Conservation (phyloP, 1,140 invertebrate genomes). For the Zaprionus africanus region DNA sequence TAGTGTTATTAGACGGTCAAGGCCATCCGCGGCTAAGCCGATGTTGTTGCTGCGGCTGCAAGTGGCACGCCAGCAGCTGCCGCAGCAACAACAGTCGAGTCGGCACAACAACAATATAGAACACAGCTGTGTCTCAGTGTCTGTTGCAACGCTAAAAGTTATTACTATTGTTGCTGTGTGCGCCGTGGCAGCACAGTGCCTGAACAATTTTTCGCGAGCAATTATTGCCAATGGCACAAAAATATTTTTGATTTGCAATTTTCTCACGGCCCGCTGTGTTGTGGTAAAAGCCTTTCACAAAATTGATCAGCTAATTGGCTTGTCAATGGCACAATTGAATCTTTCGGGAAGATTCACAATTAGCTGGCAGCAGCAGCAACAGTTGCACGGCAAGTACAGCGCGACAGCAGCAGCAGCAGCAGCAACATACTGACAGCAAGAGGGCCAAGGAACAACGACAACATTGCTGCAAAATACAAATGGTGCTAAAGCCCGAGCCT, state of each 20-base stretch:
- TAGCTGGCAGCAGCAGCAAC: slow-evolving; percentile 62
- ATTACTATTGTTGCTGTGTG: slow-evolving; percentile 41
- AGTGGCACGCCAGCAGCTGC: slow-evolving; percentile 68
- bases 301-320: slow-evolving; percentile 72
- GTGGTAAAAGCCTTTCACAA: slow-evolving; percentile 68
- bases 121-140: slow-evolving; percentile 65
- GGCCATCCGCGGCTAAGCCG: slow-evolving; percentile 56
- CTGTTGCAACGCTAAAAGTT: slow-evolving; percentile 28
- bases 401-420: slow-evolving; percentile 19
- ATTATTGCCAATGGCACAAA: slow-evolving; percentile 73
- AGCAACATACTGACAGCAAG: slow-evolving; percentile 36
- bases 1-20: slow-evolving; percentile 57
- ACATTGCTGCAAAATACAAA: slow-evolving; percentile 41
- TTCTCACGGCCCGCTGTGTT: slow-evolving; percentile 60
- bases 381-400: slow-evolving; percentile 4
- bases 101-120: slow-evolving; percentile 64
- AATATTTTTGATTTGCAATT: slow-evolving; percentile 71
- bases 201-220: slow-evolving; percentile 49
- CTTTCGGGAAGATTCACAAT: slow-evolving; percentile 68
- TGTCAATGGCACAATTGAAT: slow-evolving; percentile 79
- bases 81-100: slow-evolving; percentile 29
- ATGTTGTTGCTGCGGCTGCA: slow-evolving; percentile 52
- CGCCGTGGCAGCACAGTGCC: slow-evolving; percentile 18
- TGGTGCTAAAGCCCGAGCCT: slow-evolving; percentile 66
- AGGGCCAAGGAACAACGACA: slow-evolving; percentile 20